Base-by-base conservation (phyloP, 2,888 invertebrate species). In the Teleiodes luculella region DNA sequence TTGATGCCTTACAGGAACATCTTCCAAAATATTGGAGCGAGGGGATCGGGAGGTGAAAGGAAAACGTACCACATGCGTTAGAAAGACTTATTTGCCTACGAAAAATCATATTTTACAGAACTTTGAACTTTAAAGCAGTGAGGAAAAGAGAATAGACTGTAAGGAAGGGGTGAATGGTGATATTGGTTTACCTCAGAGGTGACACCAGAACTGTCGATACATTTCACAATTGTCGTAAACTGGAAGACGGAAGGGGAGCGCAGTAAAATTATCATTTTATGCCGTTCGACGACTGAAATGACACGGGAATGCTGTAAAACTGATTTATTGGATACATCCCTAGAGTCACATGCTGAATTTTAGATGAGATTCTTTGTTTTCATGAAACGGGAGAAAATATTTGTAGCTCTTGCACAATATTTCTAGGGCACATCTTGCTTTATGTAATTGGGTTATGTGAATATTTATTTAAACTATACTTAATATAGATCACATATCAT, bases 201-300 rank as follows among this genome's bases (percentile, higher is more conserved):
- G 88, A 85, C 84, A 83, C 77, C 77, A 78, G 74, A 86, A 84
- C 84, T 88, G 89, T 89, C 89, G 88, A 89, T 89, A 88, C 89
- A 88, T 89, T 89, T 89, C 87, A 87, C 88, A 88, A 86, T 88
- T 87, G 89, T 88, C 89, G 87, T 89, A 89, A 89, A 89, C 77
- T 75, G 80, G 39, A 65, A 86, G 86, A 84, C 86, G 88, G 88
- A 88, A 89, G 86, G 87, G 84, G 86, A 85, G 76, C 76, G 83
- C 84, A 80, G 81, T 89, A 87, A 89, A 89, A 89, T 89, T 88
- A 89, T 89, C 85, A 88, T 89, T 89, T 89, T 89, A 89, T 86
- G 86, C 81, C 87, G 82, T 87, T 86, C 87, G 86, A 85, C 86
- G 88, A 86, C 86, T 86, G 89, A 89, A 88, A 89, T 86, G 89